Conservation (phyloP, 2,113 vertebrate genomes). For the Amazona vittata region DNA sequence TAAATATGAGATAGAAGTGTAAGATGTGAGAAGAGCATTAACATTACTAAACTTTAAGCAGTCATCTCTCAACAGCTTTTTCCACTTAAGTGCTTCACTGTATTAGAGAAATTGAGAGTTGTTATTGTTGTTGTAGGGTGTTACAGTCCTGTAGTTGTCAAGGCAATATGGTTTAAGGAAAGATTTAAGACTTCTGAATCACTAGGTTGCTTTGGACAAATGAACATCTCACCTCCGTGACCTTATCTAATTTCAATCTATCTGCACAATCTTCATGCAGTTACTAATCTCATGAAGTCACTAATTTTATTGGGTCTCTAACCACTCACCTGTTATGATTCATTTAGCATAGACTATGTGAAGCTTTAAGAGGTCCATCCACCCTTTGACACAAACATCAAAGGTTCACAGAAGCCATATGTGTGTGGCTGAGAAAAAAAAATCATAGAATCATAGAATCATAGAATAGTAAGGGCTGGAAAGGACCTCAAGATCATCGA, state of each 20-base stretch:
- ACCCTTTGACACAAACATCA: not conserved
- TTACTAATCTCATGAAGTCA: not conserved
- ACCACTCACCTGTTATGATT: not conserved
- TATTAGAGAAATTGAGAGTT: conserved; percentile 20
- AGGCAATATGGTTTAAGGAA: not conserved
- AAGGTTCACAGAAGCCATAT: not conserved
- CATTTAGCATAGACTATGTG: not conserved
- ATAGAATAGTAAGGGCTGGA: no score
- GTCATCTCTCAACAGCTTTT: conserved; percentile 39
- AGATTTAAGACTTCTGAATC: not conserved
- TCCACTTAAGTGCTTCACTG: not conserved
- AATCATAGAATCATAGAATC: no score
- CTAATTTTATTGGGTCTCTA: not conserved
- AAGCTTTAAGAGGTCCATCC: not conserved
- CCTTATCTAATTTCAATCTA: not conserved
- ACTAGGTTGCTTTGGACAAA: not conserved
- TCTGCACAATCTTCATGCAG: not conserved
- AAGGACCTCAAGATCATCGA: no score
- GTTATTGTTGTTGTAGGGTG: not conserved
- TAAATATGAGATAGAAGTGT: not conserved
- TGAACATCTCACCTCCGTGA: not conserved
- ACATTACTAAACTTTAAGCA: not conserved
- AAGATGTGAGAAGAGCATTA: conserved; percentile 10
- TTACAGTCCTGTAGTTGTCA: not conserved
- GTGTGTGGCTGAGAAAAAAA: not conserved